Percentiles rank a stretch among this genome's conserved stretches.
phyloP scores from a whole-genome alignment of 2,113 vertebrate genomes.

The Pseudorectes ferrugineus region DNA sequence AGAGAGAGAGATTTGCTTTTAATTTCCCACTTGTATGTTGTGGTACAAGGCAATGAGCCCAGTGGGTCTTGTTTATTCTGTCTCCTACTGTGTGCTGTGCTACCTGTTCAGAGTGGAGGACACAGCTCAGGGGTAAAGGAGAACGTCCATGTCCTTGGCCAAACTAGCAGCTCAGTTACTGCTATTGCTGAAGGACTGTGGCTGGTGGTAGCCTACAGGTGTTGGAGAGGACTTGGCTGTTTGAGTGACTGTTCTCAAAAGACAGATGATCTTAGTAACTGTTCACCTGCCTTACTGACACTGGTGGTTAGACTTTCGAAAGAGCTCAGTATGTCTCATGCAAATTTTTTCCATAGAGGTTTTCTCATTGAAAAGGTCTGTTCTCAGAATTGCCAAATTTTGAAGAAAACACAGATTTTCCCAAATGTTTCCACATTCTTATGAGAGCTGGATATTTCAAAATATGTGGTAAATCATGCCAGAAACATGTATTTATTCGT shows the following conservation, averaged over 20 bases:
- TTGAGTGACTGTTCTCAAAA: neutral
- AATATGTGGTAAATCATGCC: neutral
- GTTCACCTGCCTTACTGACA: neutral
- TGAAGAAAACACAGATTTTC: neutral
- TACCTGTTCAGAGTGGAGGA: neutral
- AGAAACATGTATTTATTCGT: neutral
- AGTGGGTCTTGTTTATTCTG: neutral
- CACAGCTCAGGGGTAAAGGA: neutral
- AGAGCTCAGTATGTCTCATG: neutral
- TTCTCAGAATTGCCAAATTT: neutral
- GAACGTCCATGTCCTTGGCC: neutral
- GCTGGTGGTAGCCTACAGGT: neutral
- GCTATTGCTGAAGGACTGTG: neutral
- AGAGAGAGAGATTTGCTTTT: neutral
- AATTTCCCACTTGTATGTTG: neutral
- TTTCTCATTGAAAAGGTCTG: neutral
- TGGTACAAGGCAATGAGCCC: neutral
- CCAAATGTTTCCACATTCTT: neutral
- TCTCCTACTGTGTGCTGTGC: neutral
- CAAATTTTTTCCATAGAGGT: neutral
- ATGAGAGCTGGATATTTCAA: neutral
- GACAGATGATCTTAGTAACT: neutral
- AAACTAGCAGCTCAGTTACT: neutral
- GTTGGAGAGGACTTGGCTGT: neutral
- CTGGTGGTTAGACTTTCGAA: neutral